Percentiles rank a stretch among this genome's conserved stretches.
phyloP scores from a whole-genome alignment of 2,888 invertebrate species.

The Lasiommata megera region DNA sequence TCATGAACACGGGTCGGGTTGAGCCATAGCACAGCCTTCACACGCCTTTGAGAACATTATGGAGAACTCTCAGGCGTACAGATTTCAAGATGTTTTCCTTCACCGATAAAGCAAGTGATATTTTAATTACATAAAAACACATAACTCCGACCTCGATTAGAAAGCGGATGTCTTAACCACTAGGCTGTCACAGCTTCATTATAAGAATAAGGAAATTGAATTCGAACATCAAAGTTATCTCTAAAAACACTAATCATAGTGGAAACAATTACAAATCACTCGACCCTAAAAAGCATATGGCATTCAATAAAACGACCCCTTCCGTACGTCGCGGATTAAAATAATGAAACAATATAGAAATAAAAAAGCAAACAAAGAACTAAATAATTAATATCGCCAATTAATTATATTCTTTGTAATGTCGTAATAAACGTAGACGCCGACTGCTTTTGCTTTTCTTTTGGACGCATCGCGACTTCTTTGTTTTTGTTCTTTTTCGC shows the following conservation, averaged over 20 bases:
- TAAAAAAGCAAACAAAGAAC: conserved; percentile 60
- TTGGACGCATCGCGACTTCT: conserved; percentile 15
- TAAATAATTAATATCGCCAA: conserved; percentile 74
- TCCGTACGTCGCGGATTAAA: conserved; percentile 3
- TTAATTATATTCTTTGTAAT: conserved; percentile 67
- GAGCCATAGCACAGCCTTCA: too few relatives aligned
- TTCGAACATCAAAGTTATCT: background rate
- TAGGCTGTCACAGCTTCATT: too few relatives aligned
- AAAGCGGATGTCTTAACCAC: too few relatives aligned
- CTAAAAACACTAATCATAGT: background rate
- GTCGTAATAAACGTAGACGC: conserved; percentile 41
- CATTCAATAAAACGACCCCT: conserved; percentile 4
- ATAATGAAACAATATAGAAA: conserved; percentile 9
- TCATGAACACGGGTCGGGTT: too few relatives aligned
- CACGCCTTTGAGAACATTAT: too few relatives aligned
- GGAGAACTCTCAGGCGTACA: too few relatives aligned
- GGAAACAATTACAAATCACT: background rate
- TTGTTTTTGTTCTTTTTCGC: conserved; percentile 43
- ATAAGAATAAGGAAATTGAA: too few relatives aligned
- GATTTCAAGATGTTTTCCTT: too few relatives aligned
- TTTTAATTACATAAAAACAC: too few relatives aligned
- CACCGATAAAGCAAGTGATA: too few relatives aligned
- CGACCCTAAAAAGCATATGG: conserved; percentile 15
- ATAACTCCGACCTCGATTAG: too few relatives aligned
- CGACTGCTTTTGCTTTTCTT: conserved; percentile 28